A percentile compares a stretch with the other conserved stretches of the same genome.
These are phyloP conservation scores for Rhegmatorhina hoffmannsi DNA, from an alignment of 2,113 vertebrate genomes.

Conservation along the genomic window DNA sequence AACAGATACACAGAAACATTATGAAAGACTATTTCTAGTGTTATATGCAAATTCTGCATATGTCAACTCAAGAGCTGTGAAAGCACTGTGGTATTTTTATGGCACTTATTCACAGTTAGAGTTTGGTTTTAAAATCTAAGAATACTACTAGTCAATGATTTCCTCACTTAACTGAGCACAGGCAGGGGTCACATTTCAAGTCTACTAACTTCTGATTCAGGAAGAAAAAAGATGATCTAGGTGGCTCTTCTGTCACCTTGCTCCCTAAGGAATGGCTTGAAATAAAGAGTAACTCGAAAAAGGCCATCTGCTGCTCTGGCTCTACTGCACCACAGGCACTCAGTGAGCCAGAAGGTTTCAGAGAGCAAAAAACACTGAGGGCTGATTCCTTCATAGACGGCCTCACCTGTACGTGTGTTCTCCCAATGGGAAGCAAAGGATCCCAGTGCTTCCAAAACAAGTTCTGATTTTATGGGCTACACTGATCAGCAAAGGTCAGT, in stretches of 20 bases:
- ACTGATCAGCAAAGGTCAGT: neutral
- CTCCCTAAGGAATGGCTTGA: neutral
- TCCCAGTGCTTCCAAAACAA: neutral
- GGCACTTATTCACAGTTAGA: neutral
- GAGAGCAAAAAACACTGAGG: neutral
- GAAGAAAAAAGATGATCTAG: neutral
- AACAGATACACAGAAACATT: neutral
- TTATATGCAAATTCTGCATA: neutral
- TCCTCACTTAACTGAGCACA: neutral
- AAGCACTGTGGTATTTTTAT: neutral
- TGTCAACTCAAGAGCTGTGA: neutral
- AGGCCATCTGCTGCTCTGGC: neutral
- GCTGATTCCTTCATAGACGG: neutral
- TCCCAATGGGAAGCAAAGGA: neutral
- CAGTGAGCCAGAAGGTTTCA: neutral
- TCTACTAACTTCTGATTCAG: neutral
- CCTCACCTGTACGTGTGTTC: fast-evolving
- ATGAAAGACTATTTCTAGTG: neutral
- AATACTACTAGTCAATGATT: neutral
- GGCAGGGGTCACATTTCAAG: neutral
- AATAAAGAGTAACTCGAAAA: neutral
- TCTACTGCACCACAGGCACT: fast-evolving
- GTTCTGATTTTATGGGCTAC: neutral
- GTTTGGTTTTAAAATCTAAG: neutral
- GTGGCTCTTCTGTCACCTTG: neutral